A percentile compares a stretch with the other conserved stretches of the same genome.
These are phyloP conservation scores for Corticium candelabrum DNA, from an alignment of 37 sponge, comb jelly and placozoan genomes.

Conservation along the genomic window DNA sequence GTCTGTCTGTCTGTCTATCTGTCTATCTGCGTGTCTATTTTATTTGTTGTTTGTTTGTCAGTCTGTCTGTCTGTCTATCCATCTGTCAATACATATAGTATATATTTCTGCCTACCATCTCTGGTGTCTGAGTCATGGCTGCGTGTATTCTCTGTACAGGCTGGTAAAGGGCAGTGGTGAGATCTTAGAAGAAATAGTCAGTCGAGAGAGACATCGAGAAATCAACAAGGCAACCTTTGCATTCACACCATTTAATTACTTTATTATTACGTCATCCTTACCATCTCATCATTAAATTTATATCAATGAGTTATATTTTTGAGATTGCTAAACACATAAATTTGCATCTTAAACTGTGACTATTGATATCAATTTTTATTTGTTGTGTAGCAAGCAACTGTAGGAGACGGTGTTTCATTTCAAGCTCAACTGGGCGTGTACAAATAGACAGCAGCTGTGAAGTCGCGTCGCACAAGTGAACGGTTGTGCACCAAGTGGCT, in stretches of 20 bases:
- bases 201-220: conserved; percentile 58
- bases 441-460: no score
- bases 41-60: no score
- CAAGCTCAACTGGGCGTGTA: conserved; percentile 39
- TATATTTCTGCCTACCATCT: no score
- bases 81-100: no score
- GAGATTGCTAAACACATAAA: neutral
- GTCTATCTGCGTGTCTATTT: no score
- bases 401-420: conserved; percentile 67
- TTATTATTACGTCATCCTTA: neutral
- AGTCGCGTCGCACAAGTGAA: no score
- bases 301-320: neutral
- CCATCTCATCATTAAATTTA: neutral
- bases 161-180: conserved; percentile 80
- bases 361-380: conserved; percentile 9
- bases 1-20: no score
- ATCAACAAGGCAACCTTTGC: conserved; percentile 83
- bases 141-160: conserved; percentile 17
- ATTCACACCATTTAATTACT: neutral
- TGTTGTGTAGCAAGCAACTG: conserved; percentile 56
- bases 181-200: conserved; percentile 86
- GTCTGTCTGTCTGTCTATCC: no score
- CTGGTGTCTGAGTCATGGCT: neutral
- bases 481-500: no score
- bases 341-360: neutral